These are phyloP conservation scores for Amaurobius ferox DNA, from an alignment of 2,888 invertebrate species.

Conservation along the genomic window DNA sequence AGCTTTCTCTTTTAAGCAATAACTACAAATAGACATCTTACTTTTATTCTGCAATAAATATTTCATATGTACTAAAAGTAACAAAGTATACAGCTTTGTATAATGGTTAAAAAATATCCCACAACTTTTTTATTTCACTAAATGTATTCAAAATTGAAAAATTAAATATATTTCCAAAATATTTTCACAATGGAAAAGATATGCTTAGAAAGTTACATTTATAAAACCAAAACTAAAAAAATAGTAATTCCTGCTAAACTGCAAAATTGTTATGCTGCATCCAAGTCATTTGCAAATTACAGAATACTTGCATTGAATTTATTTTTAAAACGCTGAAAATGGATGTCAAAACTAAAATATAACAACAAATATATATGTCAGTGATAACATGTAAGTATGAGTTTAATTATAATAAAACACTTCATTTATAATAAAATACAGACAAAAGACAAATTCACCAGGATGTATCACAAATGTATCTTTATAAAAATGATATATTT, in stretches of 20 bases:
- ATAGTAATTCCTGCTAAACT: conserved; percentile 6
- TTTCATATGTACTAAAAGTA: conserved; percentile 6
- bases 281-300: not conserved
- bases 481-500: too few species aligned
- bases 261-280: conserved; percentile 7
- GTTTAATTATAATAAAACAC: too few species aligned
- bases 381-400: too few species aligned
- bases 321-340: too few species aligned
- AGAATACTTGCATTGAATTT: not conserved
- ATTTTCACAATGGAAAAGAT: not conserved
- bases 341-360: too few species aligned
- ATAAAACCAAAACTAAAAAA: conserved; percentile 2
- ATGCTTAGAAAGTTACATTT: not conserved
- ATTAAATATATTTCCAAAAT: not conserved
- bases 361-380: too few species aligned
- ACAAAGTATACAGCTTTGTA: not conserved
- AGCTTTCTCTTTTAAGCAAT: too few species aligned
- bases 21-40: too few species aligned
- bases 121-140: not conserved
- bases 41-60: too few species aligned
- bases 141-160: not conserved
- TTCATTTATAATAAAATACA: too few species aligned
- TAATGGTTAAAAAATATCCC: not conserved
- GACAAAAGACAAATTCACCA: too few species aligned
- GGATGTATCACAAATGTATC: too few species aligned